Evolutionary conservation across 2,113 vertebrate genomes (phyloP), one percentile per base, ranked within the genome.

Genomic region (Apodemus speciosus): DNA sequence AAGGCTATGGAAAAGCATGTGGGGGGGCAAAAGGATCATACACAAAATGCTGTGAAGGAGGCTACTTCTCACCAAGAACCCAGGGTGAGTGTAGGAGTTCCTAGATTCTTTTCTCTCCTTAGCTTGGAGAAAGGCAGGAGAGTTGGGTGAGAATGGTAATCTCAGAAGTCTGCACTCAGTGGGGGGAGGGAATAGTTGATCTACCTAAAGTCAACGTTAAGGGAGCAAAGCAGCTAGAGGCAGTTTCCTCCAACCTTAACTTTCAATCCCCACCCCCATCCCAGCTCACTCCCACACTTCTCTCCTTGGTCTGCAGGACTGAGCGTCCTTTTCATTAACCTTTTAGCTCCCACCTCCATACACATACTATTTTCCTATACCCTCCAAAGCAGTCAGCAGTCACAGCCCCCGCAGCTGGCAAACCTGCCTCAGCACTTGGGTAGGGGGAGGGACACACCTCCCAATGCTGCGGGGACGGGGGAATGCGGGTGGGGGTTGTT

Each of bases 311-410:
- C 64, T 0, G 80, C 79, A 83, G 83, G 69, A 79, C 86, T 86
- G 13, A 93, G 86, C 16, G 73, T 91, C 92, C 92, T 96, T 96
- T 93, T 84, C 79, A 80, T 96, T 97, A 97, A 97, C 97, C 94
- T 95, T 96, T 97, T 93, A 95, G 92, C 93, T 88, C 68, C 91
- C 92, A 93, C 35, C 35, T 92, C 76, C 71, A 53, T 1, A 15
- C 88, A 88, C 62, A 56, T 72, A 94, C 58, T 92, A 95, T 89
- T 94, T 95, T 76, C 49, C 21, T 92, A 38, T 0, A 3, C 62
- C 35, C 75, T 85, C 84, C 35, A 73, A 93, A 93, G 46, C 85
- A 58, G 66, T 93, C 76, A 64, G 58, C 83, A 21, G 3, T 10
- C 16, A 66, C 62, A 64, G 75, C 68, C 64, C 40, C 81, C 7